These are phyloP conservation scores for Laterallus jamaicensis DNA, from an alignment of 2,113 vertebrate species.

Conservation along the genomic window DNA sequence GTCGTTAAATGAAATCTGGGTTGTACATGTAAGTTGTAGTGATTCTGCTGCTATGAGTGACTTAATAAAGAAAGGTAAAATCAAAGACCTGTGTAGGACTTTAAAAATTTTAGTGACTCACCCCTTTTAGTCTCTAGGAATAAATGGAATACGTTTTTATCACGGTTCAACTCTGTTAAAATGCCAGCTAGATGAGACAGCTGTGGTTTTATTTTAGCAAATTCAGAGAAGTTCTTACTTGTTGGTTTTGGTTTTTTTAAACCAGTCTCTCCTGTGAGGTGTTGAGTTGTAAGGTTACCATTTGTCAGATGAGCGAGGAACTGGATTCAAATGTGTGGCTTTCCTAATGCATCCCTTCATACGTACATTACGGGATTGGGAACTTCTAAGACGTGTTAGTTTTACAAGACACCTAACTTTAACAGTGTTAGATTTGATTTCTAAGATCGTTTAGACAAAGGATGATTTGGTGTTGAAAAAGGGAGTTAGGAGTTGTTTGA, in stretches of 20 bases:
- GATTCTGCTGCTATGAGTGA: background rate
- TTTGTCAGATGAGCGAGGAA: background rate
- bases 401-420: background rate
- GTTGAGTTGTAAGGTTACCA: slow-evolving; percentile 2
- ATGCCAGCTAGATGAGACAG: background rate
- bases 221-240: background rate
- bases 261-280: background rate
- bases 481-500: background rate
- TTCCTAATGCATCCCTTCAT: background rate
- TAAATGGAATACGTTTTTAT: background rate
- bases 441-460: background rate
- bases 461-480: background rate
- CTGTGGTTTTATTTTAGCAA: background rate
- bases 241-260: background rate
- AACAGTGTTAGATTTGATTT: background rate
- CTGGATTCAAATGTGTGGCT: background rate
- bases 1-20: background rate
- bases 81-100: background rate
- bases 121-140: background rate
- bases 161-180: background rate
- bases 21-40: background rate
- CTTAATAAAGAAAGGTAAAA: background rate
- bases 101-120: background rate
- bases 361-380: background rate
- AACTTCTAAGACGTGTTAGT: background rate